Evolutionary conservation across 2,113 vertebrate species (phyloP).

Genomic region (Pachypanchax playfairii): DNA sequence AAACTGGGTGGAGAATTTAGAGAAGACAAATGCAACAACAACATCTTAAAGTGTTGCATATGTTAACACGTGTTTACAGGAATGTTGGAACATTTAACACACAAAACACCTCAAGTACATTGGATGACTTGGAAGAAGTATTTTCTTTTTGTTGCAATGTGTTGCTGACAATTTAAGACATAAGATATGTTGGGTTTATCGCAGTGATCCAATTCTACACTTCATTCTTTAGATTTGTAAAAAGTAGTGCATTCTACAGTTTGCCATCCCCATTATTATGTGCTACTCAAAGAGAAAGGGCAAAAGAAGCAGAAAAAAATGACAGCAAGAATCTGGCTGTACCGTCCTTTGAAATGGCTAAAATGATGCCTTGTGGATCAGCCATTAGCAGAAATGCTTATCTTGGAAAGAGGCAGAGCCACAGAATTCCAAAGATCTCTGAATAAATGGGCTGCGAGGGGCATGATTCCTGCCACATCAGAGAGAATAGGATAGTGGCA

Average conservation of each 20-base stretch:
- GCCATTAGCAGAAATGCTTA: constrained; percentile 61
- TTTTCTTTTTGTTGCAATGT: too few species aligned
- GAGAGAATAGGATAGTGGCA: constrained; percentile 62
- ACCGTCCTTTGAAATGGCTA: constrained; percentile 41
- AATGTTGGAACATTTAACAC: background rate
- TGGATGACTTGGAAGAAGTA: too few species aligned
- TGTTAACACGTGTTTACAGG: background rate
- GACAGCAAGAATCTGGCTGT: constrained; percentile 17
- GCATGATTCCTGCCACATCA: constrained; percentile 59
- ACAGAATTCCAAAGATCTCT: constrained; percentile 54
- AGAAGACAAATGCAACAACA: background rate
- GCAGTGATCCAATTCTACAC: constrained; percentile 20
- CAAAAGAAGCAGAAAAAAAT: constrained; percentile 27
- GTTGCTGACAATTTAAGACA: background rate
- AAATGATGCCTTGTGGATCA: constrained; percentile 56
- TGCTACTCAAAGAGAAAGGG: constrained; percentile 53
- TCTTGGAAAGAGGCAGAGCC: constrained; percentile 50
- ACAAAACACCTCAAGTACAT: too few species aligned
- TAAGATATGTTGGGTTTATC: background rate
- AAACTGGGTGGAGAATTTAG: background rate
- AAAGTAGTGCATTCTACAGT: constrained; percentile 25
- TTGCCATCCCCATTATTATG: constrained; percentile 51
- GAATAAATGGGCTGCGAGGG: constrained; percentile 62
- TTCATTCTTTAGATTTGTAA: constrained; percentile 26
- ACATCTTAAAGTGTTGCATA: background rate